Base-by-base conservation (phyloP, 2,888 invertebrate species). In the Pandemis corylana region DNA sequence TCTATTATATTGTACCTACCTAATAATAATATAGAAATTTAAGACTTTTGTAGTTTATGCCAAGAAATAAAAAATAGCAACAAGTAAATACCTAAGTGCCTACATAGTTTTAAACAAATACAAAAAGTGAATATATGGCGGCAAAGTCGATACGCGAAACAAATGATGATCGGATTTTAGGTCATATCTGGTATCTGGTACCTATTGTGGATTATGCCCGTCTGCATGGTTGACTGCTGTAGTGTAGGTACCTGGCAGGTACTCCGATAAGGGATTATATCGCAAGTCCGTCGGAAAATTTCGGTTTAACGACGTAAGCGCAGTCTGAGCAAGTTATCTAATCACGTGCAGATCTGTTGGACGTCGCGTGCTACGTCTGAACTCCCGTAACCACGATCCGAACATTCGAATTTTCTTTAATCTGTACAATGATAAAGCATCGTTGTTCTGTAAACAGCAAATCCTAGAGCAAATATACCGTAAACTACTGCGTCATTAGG, bases 401-500 rank as follows among this genome's bases (percentile, higher is more conserved):
- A 44, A 20, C 53, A 46, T 46, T 64, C 20, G 67, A 56, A 63
- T 41, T 71, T 56, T 63, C 41, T 53, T 61, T 76, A 76, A 69
- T 76, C 66, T 44, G 51, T 68, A 72, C 66, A 61, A 67, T 73
- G 73, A 76, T 69, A 73, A 76, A 72, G 72, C 66, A 71, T 36
- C 66, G 67, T 70, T 67, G 56, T 44, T 74, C 53, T 67, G 67
- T 56, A 68, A 68, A 76, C 64, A 69, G 49, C 66, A 7, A 42
- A 76, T 69, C 53, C 51, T 42, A 42, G 63, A 69, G 72, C 63
- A 77, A 77, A 76, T 76, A 76, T 28, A 49, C 68, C 51, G 68
- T 65, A 67, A 72, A 77, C 41, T 71, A 69, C 72, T 74, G 72
- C 78, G 77, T 72, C 72, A 74, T 72, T 68, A 51, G 59, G 65